These are phyloP conservation scores for Andrena cerasifolii DNA, from an alignment of 1,140 invertebrate genomes.

Conservation along the genomic window DNA sequence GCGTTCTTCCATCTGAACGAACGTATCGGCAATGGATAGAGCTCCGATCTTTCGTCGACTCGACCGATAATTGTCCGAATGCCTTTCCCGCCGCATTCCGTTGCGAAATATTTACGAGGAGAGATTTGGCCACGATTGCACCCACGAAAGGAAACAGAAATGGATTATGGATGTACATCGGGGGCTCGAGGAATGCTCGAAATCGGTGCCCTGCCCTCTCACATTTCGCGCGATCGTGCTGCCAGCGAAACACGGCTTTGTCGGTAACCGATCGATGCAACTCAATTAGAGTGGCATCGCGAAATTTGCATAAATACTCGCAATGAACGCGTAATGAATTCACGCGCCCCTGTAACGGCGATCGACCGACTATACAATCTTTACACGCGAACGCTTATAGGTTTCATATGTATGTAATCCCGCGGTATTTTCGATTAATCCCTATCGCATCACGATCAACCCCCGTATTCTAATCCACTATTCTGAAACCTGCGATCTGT, in stretches of 20 bases:
- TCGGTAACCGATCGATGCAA: constrained; percentile 57
- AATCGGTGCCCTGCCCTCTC: not conserved
- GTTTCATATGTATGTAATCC: constrained; percentile 14
- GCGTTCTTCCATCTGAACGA: not conserved
- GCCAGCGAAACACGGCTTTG: constrained; percentile 46
- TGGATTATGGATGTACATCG: not conserved
- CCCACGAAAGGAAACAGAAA: not conserved
- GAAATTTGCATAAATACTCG: constrained; percentile 73
- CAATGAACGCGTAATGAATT: constrained; percentile 56
- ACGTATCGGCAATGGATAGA: not conserved
- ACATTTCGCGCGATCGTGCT: constrained; percentile 13
- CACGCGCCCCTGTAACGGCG: constrained; percentile 7
- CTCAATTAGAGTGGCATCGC: constrained; percentile 64
- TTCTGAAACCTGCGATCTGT: not conserved
- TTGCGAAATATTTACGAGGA: not conserved
- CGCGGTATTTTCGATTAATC: constrained; percentile 69
- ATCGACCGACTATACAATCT: constrained; percentile 37
- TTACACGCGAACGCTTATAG: not conserved
- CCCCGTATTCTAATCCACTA: not conserved
- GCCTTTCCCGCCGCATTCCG: not conserved
- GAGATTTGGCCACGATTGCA: not conserved
- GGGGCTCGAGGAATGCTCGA: not conserved
- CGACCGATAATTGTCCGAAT: constrained; percentile 3
- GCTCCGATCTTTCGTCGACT: not conserved
- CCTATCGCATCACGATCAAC: constrained; percentile 46